These are phyloP conservation scores for Muscidifurax raptorellus DNA, from an alignment of 1,140 invertebrate species.

Conservation along the genomic window DNA sequence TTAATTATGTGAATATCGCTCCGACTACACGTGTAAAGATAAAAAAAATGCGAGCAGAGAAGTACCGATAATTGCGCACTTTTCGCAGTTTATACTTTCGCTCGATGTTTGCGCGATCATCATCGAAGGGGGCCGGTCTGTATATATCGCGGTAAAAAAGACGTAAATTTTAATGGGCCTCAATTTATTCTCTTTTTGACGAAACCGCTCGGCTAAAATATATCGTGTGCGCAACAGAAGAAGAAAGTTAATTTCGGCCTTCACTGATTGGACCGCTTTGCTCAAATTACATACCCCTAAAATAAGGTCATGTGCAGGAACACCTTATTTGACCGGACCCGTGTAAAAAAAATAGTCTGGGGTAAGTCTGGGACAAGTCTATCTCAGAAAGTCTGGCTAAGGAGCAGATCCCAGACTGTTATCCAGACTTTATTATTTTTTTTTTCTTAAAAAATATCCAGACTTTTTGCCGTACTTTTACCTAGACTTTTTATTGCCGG, in stretches of 20 bases:
- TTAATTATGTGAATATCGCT: neutral
- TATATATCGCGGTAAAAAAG: neutral
- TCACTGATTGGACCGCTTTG: neutral
- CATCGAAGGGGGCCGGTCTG: neutral
- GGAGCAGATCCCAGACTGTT: too few relatives aligned
- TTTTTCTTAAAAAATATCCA: too few relatives aligned
- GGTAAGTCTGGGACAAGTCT: too few relatives aligned
- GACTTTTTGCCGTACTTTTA: too few relatives aligned
- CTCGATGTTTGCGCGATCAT: neutral
- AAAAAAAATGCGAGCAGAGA: neutral
- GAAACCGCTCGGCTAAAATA: neutral
- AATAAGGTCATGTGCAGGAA: neutral
- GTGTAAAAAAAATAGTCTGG: too few relatives aligned
- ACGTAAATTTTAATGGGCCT: neutral
- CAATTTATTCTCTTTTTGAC: neutral
- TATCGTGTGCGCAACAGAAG: neutral
- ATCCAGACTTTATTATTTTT: too few relatives aligned
- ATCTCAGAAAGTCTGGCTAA: too few relatives aligned
- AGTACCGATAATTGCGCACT: neutral
- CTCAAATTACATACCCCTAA: neutral
- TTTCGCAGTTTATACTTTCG: neutral
- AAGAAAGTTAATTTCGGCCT: neutral
- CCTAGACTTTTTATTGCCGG: too few relatives aligned
- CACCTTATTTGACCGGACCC: neutral
- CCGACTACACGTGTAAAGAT: neutral